phyloP scores from a whole-genome alignment of 1,140 invertebrate species.

The Phortica variegata region DNA sequence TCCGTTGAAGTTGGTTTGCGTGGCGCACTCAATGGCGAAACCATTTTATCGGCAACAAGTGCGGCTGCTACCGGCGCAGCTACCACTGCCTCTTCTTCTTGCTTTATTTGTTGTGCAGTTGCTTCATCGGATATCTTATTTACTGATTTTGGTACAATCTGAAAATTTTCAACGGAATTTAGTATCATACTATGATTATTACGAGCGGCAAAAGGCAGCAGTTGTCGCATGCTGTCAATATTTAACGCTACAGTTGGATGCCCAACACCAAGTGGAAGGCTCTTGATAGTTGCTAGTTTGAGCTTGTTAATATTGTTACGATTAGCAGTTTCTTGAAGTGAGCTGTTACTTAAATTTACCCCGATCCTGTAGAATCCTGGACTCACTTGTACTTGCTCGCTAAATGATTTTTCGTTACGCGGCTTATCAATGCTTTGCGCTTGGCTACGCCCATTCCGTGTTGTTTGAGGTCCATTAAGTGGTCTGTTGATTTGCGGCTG shows the following conservation, averaged over 20 bases:
- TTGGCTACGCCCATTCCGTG: background rate
- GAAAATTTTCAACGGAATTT: conserved; percentile 58
- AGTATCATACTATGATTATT: conserved; percentile 50
- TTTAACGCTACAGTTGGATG: conserved; percentile 22
- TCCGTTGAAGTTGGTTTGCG: conserved; percentile 23
- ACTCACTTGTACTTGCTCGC: conserved; percentile 54
- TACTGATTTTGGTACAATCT: conserved; percentile 45
- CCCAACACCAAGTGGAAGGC: background rate
- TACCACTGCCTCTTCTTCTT: conserved; percentile 20
- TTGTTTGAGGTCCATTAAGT: conserved; percentile 21
- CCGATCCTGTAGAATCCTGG: conserved; percentile 49
- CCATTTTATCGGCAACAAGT: conserved; percentile 11
- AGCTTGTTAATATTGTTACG: too few species aligned
- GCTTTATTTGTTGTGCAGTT: conserved; percentile 16
- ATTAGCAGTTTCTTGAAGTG: too few species aligned
- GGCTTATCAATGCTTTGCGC: conserved; percentile 41
- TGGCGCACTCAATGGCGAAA: conserved; percentile 39
- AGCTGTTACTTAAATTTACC: conserved; percentile 31
- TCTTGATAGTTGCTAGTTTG: conserved; percentile 29
- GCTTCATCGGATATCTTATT: conserved; percentile 18
- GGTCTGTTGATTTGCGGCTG: conserved; percentile 23
- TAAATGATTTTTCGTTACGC: conserved; percentile 44
- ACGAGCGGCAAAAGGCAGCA: conserved; percentile 20
- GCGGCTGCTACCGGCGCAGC: conserved; percentile 23
- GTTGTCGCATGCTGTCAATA: conserved; percentile 8